phyloP scores from a whole-genome alignment of 2,888 invertebrate genomes.

The Drosophila colorata region DNA sequence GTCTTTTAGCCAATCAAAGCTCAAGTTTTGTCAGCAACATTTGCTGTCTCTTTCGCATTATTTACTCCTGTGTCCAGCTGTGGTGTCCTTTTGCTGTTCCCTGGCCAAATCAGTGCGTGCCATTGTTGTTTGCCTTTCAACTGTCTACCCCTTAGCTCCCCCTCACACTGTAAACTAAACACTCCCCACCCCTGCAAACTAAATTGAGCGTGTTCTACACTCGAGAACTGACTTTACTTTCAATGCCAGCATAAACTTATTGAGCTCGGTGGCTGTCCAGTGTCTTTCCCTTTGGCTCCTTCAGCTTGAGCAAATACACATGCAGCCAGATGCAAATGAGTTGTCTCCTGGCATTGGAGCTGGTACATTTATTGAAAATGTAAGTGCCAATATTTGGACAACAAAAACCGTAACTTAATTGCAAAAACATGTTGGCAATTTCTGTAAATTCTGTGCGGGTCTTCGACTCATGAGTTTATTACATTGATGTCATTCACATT shows the following conservation, averaged over 20 bases:
- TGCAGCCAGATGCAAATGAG: conserved; percentile 65
- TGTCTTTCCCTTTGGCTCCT: conserved; percentile 11
- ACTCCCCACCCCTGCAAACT: conserved; percentile 8
- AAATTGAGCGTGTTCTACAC: conserved; percentile 67
- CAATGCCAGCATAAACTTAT: conserved; percentile 59
- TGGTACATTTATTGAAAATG: conserved; percentile 71
- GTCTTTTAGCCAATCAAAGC: conserved; percentile 67
- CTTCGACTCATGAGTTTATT: conserved; percentile 16
- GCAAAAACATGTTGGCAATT: conserved; percentile 55
- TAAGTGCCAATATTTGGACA: conserved; percentile 75
- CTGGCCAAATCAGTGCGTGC: conserved; percentile 73
- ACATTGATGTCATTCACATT: conserved; percentile 5
- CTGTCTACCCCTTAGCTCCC: conserved; percentile 11
- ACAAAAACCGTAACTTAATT: conserved; percentile 72
- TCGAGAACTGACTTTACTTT: conserved; percentile 42
- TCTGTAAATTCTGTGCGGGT: conserved; percentile 19
- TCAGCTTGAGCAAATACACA: conserved; percentile 34
- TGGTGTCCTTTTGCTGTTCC: conserved; percentile 26
- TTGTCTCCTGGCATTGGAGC: conserved; percentile 32
- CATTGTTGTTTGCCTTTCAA: conserved; percentile 75
- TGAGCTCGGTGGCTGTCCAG: conserved; percentile 39
- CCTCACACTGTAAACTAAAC: no score
- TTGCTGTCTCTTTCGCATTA: conserved; percentile 36
- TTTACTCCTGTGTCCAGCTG: conserved; percentile 26
- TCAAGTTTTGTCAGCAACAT: conserved; percentile 52